A percentile compares a stretch with the other conserved stretches of the same genome.
These are phyloP conservation scores for Gymnocephalus cernua DNA, from an alignment of 2,113 vertebrate genomes.

Conservation along the genomic window DNA sequence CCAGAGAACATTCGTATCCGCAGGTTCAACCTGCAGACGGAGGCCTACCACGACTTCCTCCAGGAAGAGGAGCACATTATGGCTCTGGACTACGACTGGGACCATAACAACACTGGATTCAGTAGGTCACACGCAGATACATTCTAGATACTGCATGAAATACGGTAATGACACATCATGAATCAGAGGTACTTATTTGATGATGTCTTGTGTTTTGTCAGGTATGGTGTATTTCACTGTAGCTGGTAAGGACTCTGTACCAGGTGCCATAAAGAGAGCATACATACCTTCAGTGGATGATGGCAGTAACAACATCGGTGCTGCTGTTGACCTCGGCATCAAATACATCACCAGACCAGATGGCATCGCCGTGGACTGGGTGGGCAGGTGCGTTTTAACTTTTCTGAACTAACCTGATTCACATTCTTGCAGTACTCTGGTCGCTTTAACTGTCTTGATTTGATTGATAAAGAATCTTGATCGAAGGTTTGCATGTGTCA, in stretches of 20 bases:
- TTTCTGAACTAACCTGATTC: background rate
- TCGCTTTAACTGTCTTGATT: background rate
- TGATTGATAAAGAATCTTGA: background rate
- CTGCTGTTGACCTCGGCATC: conserved; percentile 87
- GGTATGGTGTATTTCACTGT: conserved; percentile 93
- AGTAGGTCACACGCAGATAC: conserved; percentile 81
- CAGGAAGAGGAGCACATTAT: conserved; percentile 90
- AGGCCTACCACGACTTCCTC: conserved; percentile 91
- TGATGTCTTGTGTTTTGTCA: conserved; percentile 57
- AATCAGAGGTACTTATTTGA: background rate
- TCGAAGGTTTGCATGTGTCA: background rate
- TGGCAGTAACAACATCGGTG: conserved; percentile 87
- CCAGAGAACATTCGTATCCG: conserved; percentile 92
- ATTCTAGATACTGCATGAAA: background rate
- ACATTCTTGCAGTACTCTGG: background rate
- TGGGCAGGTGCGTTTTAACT: conserved; percentile 87
- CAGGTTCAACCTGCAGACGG: conserved; percentile 90
- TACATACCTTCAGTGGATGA: conserved; percentile 91
- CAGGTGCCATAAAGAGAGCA: conserved; percentile 92
- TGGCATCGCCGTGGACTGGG: conserved; percentile 96
- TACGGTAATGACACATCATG: too few species aligned
- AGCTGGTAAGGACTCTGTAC: conserved; percentile 83
- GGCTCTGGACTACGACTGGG: conserved; percentile 93
- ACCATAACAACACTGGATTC: conserved; percentile 89
- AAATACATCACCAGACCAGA: conserved; percentile 90